phyloP scores from a whole-genome alignment of 1,140 invertebrate species.

The Protaetia brevitarsis region DNA sequence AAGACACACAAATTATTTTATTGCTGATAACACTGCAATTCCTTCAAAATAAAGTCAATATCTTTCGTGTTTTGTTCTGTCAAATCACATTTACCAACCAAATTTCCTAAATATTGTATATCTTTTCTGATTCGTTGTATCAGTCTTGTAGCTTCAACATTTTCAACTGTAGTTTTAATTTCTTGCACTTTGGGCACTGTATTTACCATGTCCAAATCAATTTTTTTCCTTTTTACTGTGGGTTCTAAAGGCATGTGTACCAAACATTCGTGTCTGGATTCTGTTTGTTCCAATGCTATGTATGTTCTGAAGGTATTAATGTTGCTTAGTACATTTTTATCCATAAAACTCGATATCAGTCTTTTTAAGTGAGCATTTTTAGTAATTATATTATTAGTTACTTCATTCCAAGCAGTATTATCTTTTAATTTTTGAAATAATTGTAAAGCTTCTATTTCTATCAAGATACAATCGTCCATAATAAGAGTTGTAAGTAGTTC shows the following conservation, averaged over 20 bases:
- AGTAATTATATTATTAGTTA: not conserved
- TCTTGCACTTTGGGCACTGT: not conserved
- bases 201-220: not conserved
- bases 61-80: conserved; percentile 1
- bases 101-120: conserved; percentile 17
- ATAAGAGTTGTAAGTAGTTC: not conserved
- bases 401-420: not conserved
- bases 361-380: not conserved
- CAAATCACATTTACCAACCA: not conserved
- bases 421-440: not conserved
- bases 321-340: not conserved
- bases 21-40: not conserved
- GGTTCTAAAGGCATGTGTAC: not conserved
- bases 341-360: not conserved
- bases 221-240: not conserved
- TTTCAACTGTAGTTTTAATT: not conserved
- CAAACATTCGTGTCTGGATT: not conserved
- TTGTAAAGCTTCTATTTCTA: not conserved
- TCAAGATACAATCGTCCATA: not conserved
- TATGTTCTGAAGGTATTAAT: not conserved
- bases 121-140: conserved; percentile 9
- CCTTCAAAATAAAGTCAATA: not conserved
- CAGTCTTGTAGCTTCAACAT: not conserved
- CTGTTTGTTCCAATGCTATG: not conserved
- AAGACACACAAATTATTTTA: not conserved